These are phyloP conservation scores for Pelecanus crispus DNA, from an alignment of 2,113 vertebrate species.

Conservation along the genomic window DNA sequence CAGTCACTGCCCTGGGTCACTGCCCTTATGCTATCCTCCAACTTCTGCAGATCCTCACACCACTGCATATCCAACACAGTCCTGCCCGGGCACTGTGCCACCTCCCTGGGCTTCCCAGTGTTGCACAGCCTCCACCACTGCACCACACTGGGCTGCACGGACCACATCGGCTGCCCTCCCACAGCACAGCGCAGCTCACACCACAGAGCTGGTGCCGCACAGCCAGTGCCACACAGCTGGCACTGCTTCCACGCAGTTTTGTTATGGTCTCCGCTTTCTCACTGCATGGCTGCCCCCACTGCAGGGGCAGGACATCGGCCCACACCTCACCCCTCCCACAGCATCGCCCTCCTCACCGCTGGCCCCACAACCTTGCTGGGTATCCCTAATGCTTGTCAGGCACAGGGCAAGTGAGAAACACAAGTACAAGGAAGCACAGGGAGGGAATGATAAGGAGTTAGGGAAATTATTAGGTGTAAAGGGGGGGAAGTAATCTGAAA, in stretches of 20 bases:
- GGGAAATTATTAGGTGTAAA: neutral
- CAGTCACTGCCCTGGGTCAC: neutral
- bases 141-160: no score
- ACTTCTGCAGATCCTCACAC: neutral
- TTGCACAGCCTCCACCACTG: neutral
- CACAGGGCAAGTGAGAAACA: neutral
- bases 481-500: neutral
- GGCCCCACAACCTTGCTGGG: neutral
- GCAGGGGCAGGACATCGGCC: neutral
- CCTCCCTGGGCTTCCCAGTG: neutral
- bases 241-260: fast-evolving
- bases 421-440: neutral
- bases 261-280: neutral
- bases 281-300: neutral
- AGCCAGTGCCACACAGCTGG: neutral
- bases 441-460: neutral
- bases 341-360: neutral
- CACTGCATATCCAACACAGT: neutral
- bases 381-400: fast-evolving
- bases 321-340: neutral
- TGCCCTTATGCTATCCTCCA: neutral
- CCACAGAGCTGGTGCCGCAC: fast-evolving
- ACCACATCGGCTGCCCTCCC: neutral
- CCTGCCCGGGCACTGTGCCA: neutral
- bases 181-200: neutral